A percentile compares a stretch with the other conserved stretches of the same genome.
These are phyloP conservation scores for Belonocnema kinseyi DNA, from an alignment of 1,140 invertebrate genomes.

Conservation along the genomic window DNA sequence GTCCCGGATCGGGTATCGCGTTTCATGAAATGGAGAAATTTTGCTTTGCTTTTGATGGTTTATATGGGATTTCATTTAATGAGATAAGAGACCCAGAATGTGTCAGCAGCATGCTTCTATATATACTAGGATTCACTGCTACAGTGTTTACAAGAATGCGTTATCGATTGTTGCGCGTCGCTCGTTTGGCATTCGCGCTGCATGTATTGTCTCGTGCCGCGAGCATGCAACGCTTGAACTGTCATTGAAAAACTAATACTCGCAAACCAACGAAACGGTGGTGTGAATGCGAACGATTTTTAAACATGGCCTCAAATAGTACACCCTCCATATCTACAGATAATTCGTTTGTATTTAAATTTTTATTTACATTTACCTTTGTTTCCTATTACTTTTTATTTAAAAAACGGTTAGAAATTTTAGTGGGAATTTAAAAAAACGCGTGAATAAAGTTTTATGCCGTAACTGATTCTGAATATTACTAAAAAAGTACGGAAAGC, in stretches of 20 bases:
- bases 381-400: too few relatives aligned
- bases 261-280: conserved; percentile 34
- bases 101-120: conserved; percentile 46
- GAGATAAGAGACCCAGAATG: conserved; percentile 46
- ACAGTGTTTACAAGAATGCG: conserved; percentile 54
- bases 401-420: too few relatives aligned
- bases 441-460: too few relatives aligned
- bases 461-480: too few relatives aligned
- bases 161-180: conserved; percentile 63
- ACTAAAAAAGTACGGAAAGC: too few relatives aligned
- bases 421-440: too few relatives aligned
- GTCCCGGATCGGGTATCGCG: too few relatives aligned
- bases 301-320: background rate
- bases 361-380: background rate
- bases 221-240: conserved; percentile 46
- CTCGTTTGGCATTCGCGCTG: conserved; percentile 48
- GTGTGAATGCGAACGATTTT: conserved; percentile 32
- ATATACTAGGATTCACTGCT: background rate
- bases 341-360: background rate
- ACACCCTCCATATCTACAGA: background rate
- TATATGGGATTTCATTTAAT: background rate
- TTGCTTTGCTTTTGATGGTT: too few relatives aligned
- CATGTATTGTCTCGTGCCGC: conserved; percentile 60
- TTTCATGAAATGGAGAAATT: too few relatives aligned
- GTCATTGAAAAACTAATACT: conserved; percentile 43